Evolutionary conservation across 2,797 vertebrate species (phyloP), one percentile per base, ranked within the genome.

Genomic region (Eospalax fontanierii): DNA sequence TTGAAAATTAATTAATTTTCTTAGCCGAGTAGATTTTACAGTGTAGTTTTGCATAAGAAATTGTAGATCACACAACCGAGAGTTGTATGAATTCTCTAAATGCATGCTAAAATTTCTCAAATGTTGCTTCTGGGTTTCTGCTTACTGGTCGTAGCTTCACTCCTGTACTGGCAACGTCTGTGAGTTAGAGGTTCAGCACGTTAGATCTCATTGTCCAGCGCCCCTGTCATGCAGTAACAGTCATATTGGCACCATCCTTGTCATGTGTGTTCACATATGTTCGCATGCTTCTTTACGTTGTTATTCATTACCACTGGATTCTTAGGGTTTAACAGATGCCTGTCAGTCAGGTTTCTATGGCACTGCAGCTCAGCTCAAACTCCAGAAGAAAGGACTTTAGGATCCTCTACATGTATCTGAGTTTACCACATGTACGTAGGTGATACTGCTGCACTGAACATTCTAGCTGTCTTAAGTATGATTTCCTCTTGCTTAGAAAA

Each of bases 1-100:
- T 89, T 87, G 8, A 22, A 46, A 74, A 68, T 82, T 22, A 74
- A 68, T 82, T 22, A 14, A 74, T 80, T 91, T 95, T 66, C 89
- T 71, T 68, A n/a, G n/a, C n/a, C n/a, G n/a, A n/a, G n/a, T n/a
- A n/a, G n/a, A n/a, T n/a, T n/a, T n/a, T n/a, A n/a, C n/a, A n/a
- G n/a, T n/a, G n/a, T n/a, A n/a, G n/a, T n/a, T n/a, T 19, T 35
- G 0, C 15, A 38, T 65, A 86, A 87, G 70, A 94, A 70, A 91
- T 83, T 74, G 19, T 12, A 87, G 57, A 57, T 35, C 73, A 66
- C 63, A 26, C n/a, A 73, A 33, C 35, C 61, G 14, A 83, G 71
- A 87, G 24, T 10, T 35, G n/a, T n/a, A n/a, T n/a, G n/a, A n/a
- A 89, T 16, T 63, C 66, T 40, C 74, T 59, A 65, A 83, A 63